These are phyloP conservation scores for Dipodomys merriami DNA, from an alignment of 2,113 vertebrate species.

Conservation along the genomic window DNA sequence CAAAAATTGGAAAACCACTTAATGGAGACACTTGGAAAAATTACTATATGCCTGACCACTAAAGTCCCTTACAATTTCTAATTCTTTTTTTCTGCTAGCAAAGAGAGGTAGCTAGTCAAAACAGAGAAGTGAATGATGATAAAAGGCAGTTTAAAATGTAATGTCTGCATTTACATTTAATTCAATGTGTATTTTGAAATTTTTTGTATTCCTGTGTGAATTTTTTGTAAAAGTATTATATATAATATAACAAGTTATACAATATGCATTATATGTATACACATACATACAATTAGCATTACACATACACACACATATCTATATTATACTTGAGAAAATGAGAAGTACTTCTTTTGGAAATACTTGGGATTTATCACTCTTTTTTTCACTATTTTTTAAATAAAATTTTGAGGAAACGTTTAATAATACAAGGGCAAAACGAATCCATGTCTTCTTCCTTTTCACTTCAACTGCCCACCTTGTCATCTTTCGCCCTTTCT, in stretches of 20 bases:
- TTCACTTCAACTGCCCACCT: too few relatives aligned
- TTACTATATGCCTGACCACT: background rate
- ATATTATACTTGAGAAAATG: background rate
- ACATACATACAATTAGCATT: too few relatives aligned
- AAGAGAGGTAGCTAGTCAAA: background rate
- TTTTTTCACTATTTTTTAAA: background rate
- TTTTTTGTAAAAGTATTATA: background rate
- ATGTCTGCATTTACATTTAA: background rate
- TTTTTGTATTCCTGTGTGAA: background rate
- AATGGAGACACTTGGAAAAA: background rate
- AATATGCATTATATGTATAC: too few relatives aligned
- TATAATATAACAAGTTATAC: too few relatives aligned
- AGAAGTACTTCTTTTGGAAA: background rate
- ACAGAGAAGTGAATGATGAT: background rate
- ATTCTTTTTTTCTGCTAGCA: background rate
- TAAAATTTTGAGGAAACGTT: background rate
- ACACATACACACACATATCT: too few relatives aligned
- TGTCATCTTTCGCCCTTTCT: too few relatives aligned
- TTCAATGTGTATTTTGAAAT: background rate
- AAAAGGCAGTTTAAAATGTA: background rate
- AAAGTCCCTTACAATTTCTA: background rate
- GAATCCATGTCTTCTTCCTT: background rate
- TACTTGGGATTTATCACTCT: background rate
- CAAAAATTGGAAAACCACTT: background rate
- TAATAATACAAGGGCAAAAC: background rate